These are phyloP conservation scores for Scrobipalpa costella DNA, from an alignment of 2,888 invertebrate species.

Conservation along the genomic window DNA sequence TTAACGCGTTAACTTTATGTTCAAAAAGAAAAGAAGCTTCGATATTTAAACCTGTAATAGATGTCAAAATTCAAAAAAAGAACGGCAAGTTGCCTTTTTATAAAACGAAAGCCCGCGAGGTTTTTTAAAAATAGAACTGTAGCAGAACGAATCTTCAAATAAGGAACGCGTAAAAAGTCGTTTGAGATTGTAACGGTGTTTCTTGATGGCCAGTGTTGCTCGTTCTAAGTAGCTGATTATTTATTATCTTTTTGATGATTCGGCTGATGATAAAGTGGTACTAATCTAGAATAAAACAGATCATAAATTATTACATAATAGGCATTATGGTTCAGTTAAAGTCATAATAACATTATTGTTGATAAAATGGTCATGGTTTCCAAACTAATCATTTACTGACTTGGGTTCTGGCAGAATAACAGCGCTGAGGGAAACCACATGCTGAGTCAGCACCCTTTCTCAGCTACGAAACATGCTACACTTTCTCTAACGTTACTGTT, in stretches of 20 bases:
- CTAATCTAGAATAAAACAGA: conserved; percentile 21
- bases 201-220: conserved; percentile 44
- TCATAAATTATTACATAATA: not conserved
- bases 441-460: too few relatives aligned
- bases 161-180: conserved; percentile 53
- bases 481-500: too few relatives aligned
- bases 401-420: too few relatives aligned
- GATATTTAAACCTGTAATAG: conserved; percentile 15
- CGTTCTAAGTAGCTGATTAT: conserved; percentile 41
- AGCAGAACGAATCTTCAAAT: conserved; percentile 60
- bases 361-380: not conserved
- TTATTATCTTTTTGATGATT: conserved; percentile 48
- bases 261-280: conserved; percentile 44
- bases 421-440: too few relatives aligned
- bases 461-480: too few relatives aligned
- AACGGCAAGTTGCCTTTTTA: conserved; percentile 31
- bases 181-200: conserved; percentile 52
- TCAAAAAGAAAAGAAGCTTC: conserved; percentile 18
- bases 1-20: conserved; percentile 16
- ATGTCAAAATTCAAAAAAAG: conserved; percentile 33
- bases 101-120: conserved; percentile 33
- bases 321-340: conserved; percentile 1
- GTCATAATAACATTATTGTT: not conserved
- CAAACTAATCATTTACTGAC: too few relatives aligned
- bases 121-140: conserved; percentile 44